Base-by-base conservation (phyloP, 2,797 vertebrate species). In the Phrynocephalus vlangalii region DNA sequence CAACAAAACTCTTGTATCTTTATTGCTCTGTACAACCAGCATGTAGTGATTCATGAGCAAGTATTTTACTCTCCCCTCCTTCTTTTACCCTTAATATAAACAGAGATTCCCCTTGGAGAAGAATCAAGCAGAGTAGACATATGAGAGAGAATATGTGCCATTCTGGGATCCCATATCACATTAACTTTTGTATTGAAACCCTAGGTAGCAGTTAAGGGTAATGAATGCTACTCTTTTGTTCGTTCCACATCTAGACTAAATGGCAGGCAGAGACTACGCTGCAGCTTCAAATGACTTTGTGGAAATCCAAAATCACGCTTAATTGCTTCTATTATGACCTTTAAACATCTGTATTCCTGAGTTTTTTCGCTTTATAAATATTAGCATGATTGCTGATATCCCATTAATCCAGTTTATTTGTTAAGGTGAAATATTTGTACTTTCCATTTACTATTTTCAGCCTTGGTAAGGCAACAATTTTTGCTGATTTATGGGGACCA, bases 291-390 rank as follows among this genome's bases (percentile, higher is more conserved):
- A 63, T 76, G 78, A 67, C 44, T 71, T 83, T 71, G 73, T 81
- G 83, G 90, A 30, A 85, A 52, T 84, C 83, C 66, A 79, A 90
- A 76, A 66, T 82, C 78, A 24, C 60, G 56, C 79, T 79, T 86
- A 83, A 91, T 79, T 87, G 78, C 60, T 89, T 90, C 50, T 86
- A 22, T 83, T 90, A 83, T 75, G 50, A 89, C 80, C 50, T 92
- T 63, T 87, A 85, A 86, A 63, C 75, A 86, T 90, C 85, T 89
- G 70, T 87, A 89, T 86, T 20, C 67, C 33, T 30, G 52, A 83
- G 68, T 50, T 33, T 56, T 56, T 52, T 9, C 11, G 28, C 68
- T 89, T 83, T 44, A 82, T 66, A 91, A 83, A 86, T 68, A 83
- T 38, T 82, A 83, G 50, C 50, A 86, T 85, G 89, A 68, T 90